These are phyloP conservation scores for Forbesichthys papilliferus DNA, from an alignment of 2,113 vertebrate species.

Conservation along the genomic window DNA sequence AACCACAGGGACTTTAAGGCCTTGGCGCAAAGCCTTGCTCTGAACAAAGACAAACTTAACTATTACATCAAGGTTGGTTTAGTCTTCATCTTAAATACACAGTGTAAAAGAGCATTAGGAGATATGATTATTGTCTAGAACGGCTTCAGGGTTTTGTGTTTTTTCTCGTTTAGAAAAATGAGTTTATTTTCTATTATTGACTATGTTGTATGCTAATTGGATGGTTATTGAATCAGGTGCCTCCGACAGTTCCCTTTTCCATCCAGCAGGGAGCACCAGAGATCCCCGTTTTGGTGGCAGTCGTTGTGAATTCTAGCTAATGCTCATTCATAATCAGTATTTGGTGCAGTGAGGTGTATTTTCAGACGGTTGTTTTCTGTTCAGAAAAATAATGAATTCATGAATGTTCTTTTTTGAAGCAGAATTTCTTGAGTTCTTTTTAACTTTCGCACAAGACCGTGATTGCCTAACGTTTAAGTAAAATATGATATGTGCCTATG, in stretches of 20 bases:
- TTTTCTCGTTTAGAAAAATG: too few relatives aligned
- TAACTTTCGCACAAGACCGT: too few relatives aligned
- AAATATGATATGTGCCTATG: too few relatives aligned
- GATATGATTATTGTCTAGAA: too few relatives aligned
- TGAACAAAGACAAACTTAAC: slow-evolving; percentile 49
- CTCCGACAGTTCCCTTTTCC: not conserved
- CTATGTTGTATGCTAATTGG: too few relatives aligned
- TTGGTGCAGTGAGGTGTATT: not conserved
- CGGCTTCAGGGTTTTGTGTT: too few relatives aligned
- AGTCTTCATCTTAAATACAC: not conserved
- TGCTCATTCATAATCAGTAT: not conserved
- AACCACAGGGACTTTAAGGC: slow-evolving; percentile 68
- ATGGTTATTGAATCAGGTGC: not conserved
- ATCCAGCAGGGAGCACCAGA: slow-evolving; percentile 30
- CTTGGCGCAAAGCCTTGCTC: slow-evolving; percentile 59
- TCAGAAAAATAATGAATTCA: too few relatives aligned
- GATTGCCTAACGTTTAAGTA: too few relatives aligned
- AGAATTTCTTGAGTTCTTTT: too few relatives aligned
- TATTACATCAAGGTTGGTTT: slow-evolving; percentile 58
- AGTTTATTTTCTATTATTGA: too few relatives aligned
- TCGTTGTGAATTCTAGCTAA: not conserved
- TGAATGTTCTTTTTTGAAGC: too few relatives aligned
- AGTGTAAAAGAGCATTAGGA: not conserved
- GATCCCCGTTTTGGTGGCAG: not conserved
- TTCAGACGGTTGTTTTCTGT: not conserved